Percentiles rank a stretch among this genome's conserved stretches.
Conservation (phyloP, 2,888 invertebrate species). For the Drosophila melanocephala region DNA sequence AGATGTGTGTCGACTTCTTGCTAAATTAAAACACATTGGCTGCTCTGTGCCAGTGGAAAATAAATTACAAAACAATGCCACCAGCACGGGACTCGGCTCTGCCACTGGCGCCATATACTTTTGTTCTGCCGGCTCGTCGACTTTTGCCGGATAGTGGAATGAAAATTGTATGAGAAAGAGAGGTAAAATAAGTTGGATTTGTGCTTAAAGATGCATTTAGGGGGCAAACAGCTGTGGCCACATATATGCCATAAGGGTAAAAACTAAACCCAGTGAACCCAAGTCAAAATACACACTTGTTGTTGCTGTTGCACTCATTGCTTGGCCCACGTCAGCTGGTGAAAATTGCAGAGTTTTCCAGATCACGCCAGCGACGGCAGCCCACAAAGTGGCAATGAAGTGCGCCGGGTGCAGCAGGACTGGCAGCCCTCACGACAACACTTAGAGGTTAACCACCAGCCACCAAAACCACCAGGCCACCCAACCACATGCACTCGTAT, state of each 20-base stretch:
- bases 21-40: slow-evolving; percentile 10
- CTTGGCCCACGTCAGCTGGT: slow-evolving; percentile 42
- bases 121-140: slow-evolving; percentile 25
- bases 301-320: slow-evolving; percentile 18
- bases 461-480: slow-evolving; percentile 47
- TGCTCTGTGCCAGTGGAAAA: slow-evolving; percentile 10
- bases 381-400: slow-evolving; percentile 60
- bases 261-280: slow-evolving; percentile 32
- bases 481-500: slow-evolving; percentile 14
- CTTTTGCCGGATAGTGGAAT: slow-evolving; percentile 29
- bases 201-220: slow-evolving; percentile 46
- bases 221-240: slow-evolving; percentile 31
- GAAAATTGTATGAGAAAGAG: slow-evolving; percentile 39
- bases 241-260: slow-evolving; percentile 15
- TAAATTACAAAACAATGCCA: slow-evolving; percentile 25
- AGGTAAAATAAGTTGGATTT: slow-evolving; percentile 18
- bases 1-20: neutral
- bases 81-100: slow-evolving; percentile 11
- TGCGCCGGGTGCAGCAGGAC: slow-evolving; percentile 26
- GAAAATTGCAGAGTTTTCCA: slow-evolving; percentile 65
- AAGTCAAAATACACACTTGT: slow-evolving; percentile 21
- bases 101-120: slow-evolving; percentile 40
- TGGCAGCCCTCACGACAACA: slow-evolving; percentile 58
- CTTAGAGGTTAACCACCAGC: slow-evolving; percentile 73
- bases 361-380: slow-evolving; percentile 47